Percentiles rank a stretch among this genome's conserved stretches.
Conservation (phyloP, 2,888 invertebrate species). For the Aplocera efformata region DNA sequence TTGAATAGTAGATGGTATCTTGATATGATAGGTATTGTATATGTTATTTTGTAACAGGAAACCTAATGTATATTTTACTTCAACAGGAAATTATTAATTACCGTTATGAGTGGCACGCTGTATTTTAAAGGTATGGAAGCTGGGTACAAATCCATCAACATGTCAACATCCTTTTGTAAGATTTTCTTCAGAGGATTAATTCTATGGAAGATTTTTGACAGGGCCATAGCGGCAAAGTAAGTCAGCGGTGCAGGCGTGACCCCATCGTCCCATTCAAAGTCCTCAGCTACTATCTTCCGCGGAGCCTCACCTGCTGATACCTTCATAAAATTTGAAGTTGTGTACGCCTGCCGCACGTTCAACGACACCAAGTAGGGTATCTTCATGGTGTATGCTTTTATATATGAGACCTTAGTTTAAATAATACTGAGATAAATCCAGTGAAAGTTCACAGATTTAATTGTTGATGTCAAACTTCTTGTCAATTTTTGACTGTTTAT, state of each 20-base stretch:
- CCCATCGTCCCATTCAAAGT: constrained; percentile 68
- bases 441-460: not conserved
- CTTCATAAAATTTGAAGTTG: constrained; percentile 47
- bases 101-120: constrained; percentile 77
- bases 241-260: constrained; percentile 67
- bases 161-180: constrained; percentile 78
- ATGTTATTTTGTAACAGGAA: no score
- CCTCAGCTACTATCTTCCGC: constrained; percentile 60
- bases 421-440: not conserved
- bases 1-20: no score
- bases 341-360: constrained; percentile 56
- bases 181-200: constrained; percentile 77
- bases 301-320: constrained; percentile 44
- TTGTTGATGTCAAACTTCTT: constrained; percentile 5
- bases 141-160: constrained; percentile 81
- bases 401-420: no score
- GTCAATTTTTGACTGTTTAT: constrained; percentile 15
- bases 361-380: constrained; percentile 61
- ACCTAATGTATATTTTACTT: not conserved
- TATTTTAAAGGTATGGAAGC: constrained; percentile 79
- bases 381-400: constrained; percentile 50
- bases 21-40: no score
- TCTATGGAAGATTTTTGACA: constrained; percentile 65
- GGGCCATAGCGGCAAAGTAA: constrained; percentile 48
- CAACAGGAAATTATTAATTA: constrained; percentile 27